phyloP scores from a whole-genome alignment of 2,113 vertebrate species.

The Ceyx melanurus region DNA sequence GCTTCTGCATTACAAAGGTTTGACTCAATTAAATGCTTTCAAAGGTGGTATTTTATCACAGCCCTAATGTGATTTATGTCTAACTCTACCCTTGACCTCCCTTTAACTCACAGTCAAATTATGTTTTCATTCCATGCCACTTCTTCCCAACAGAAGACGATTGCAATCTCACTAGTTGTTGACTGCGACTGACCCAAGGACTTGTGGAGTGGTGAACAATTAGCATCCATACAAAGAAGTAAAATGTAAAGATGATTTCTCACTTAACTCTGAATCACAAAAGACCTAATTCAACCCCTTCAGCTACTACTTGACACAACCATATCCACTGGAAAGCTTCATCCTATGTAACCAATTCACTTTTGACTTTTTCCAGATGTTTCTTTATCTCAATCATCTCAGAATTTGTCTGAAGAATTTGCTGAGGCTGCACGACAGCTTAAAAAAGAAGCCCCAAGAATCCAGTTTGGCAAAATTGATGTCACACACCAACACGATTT shows the following conservation, averaged over 20 bases:
- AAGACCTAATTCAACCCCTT: not conserved
- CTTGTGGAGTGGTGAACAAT: not conserved
- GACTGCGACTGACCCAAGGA: not conserved
- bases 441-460: conserved; percentile 75
- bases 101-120: not conserved
- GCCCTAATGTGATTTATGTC: not conserved
- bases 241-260: not conserved
- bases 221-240: not conserved
- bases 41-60: not conserved
- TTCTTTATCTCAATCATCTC: conserved; percentile 76
- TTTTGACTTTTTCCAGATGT: conserved; percentile 73
- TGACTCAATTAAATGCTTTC: not conserved
- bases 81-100: not conserved
- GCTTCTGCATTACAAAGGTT: not conserved
- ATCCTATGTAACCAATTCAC: not conserved
- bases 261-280: not conserved
- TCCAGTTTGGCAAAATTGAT: conserved; percentile 84
- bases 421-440: conserved; percentile 80
- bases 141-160: not conserved
- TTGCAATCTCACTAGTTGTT: not conserved
- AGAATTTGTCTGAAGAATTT: conserved; percentile 77
- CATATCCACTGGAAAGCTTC: not conserved
- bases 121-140: not conserved
- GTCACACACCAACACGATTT: conserved; percentile 81
- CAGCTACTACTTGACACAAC: not conserved